phyloP scores from a whole-genome alignment of 2,113 vertebrate genomes.

The Mohoua ochrocephala region DNA sequence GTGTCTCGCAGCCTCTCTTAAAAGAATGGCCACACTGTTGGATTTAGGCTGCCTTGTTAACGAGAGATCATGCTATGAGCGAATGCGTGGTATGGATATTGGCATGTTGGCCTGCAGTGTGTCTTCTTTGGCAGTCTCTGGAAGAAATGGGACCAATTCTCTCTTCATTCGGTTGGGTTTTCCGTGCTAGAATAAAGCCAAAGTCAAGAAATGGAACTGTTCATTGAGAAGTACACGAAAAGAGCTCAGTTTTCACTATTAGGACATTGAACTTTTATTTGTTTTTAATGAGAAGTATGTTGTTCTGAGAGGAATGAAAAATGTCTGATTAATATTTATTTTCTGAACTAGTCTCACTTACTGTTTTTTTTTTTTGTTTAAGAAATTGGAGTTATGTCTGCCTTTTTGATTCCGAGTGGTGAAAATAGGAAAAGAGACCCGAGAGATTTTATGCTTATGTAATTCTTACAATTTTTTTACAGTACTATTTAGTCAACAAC shows the following conservation, averaged over 20 bases:
- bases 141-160: background rate
- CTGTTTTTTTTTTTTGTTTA: background rate
- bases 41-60: slow-evolving; percentile 61
- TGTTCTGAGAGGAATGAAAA: background rate
- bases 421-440: slow-evolving; percentile 44
- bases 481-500: slow-evolving; percentile 44
- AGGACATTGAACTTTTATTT: background rate
- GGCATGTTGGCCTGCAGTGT: background rate
- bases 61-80: slow-evolving; percentile 9
- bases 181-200: background rate
- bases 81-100: background rate
- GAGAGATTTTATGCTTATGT: background rate
- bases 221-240: background rate
- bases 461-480: background rate
- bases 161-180: background rate
- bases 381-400: slow-evolving; percentile 10
- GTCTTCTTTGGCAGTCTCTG: background rate
- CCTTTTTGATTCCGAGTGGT: background rate
- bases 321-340: background rate
- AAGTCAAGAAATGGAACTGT: background rate
- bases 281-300: background rate
- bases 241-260: background rate
- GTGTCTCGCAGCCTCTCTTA: background rate
- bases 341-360: background rate
- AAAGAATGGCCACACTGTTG: slow-evolving; percentile 16